Conservation (phyloP, 1,140 invertebrate genomes). For the Lepidurus apus region DNA sequence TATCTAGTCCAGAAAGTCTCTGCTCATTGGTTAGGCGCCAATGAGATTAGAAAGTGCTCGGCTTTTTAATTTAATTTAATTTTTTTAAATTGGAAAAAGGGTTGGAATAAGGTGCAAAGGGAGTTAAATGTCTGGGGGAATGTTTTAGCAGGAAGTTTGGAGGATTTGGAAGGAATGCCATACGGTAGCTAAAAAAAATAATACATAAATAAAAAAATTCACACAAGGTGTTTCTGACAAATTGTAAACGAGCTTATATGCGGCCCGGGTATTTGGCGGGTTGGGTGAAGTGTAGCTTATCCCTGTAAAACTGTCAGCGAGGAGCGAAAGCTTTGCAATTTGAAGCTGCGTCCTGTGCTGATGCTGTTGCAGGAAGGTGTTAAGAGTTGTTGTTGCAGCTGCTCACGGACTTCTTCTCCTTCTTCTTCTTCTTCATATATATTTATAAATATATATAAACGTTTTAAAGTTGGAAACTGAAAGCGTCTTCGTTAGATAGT, state of each 20-base stretch:
- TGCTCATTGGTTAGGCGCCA: too few species aligned
- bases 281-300: too few species aligned
- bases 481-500: background rate
- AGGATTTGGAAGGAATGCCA: background rate
- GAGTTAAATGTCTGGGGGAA: background rate
- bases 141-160: background rate
- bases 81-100: too few species aligned
- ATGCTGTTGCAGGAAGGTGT: background rate
- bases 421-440: background rate
- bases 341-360: background rate
- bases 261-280: background rate
- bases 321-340: background rate
- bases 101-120: too few species aligned
- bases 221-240: background rate
- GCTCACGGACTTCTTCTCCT: too few species aligned
- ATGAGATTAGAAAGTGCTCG: too few species aligned
- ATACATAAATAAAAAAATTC: background rate
- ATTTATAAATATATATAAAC: too few species aligned
- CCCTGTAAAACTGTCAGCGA: background rate
- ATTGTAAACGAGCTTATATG: background rate
- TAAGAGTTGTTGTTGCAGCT: conserved; percentile 19
- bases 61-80: too few species aligned
- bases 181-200: background rate
- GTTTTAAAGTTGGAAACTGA: background rate
- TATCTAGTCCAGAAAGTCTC: too few species aligned